These are phyloP conservation scores for Osmerus mordax DNA, from an alignment of 2,113 vertebrate genomes.

Conservation along the genomic window DNA sequence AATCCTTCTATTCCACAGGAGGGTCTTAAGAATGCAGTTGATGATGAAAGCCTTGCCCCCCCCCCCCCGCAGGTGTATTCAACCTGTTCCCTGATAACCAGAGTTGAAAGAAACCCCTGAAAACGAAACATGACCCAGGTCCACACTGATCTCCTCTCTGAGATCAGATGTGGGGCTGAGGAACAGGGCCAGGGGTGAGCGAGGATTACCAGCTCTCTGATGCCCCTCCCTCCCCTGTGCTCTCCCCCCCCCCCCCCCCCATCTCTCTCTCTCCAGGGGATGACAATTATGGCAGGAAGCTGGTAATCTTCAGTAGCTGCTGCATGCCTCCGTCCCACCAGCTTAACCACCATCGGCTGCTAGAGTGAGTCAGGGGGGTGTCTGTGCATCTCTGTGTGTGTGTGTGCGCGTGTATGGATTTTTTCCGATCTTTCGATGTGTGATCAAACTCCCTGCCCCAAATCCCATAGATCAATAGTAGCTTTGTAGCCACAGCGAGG, in stretches of 20 bases:
- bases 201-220: background rate
- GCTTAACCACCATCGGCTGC: conserved; percentile 79
- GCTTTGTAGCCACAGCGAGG: background rate
- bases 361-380: conserved; percentile 72
- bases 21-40: too few relatives aligned
- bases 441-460: too few relatives aligned
- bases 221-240: too few relatives aligned
- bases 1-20: too few relatives aligned
- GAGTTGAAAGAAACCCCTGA: background rate
- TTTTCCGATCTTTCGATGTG: too few relatives aligned
- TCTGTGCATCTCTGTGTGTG: background rate
- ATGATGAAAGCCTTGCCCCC: background rate
- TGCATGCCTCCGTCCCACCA: conserved; percentile 80
- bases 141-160: background rate
- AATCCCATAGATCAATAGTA: too few relatives aligned
- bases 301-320: conserved; percentile 85
- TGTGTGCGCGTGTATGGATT: background rate
- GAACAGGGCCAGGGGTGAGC: background rate
- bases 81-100: background rate
- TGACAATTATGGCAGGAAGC: conserved; percentile 78
- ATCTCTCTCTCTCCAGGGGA: conserved; percentile 69
- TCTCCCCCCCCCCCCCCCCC: background rate
- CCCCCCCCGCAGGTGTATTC: background rate
- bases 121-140: background rate
- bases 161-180: background rate